Evolutionary conservation across 2,888 invertebrate genomes (phyloP), one percentile per base, ranked within the genome.

Genomic region (Calameuta pallipes): DNA sequence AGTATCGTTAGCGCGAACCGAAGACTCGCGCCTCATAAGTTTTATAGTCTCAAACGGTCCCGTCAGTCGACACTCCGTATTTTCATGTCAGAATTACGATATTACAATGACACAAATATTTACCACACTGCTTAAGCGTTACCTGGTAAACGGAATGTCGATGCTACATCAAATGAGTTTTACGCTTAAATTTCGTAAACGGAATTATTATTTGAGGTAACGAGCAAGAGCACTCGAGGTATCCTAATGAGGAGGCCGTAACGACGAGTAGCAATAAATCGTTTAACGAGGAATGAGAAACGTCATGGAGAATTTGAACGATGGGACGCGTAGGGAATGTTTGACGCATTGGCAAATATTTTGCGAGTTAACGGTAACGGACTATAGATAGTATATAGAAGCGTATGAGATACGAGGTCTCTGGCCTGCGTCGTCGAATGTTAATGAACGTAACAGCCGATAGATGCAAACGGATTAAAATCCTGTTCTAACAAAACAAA

Each of bases 401-500:
- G 23, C 56, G 23, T 23, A 56, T 23, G 56, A 23, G 23, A 9
- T 9, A 6, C 15, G 68, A 74, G 77, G 75, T 77, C 77, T 34
- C 73, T 77, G 77, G n/a, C 77, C 77, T 34, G 69, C 2, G 36
- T 33, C 74, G 33, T 69, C 30, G 74, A 34, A 3, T 56, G 56
- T 23, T 23, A 56, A 56, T 23, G 23, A 56, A 56, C 23, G 15
- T 56, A 56, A 56, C 23, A 23, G 35, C 13, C 2, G 34, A 36
- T 73, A 12, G 36, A 37, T 56, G 34, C 33, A 35, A 74, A 71
- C 71, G 34, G 73, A 79, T 75, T 76, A 69, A 79, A 77, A 82
- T 84, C 82, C 83, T 80, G 83, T 84, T 83, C 80, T 79, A 70
- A 83, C 80, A 78, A 81, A 76, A 79, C 76, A 69, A 77, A 81